These are phyloP conservation scores for Pollimyrus isidori DNA, from an alignment of 2,113 vertebrate species.

Conservation along the genomic window DNA sequence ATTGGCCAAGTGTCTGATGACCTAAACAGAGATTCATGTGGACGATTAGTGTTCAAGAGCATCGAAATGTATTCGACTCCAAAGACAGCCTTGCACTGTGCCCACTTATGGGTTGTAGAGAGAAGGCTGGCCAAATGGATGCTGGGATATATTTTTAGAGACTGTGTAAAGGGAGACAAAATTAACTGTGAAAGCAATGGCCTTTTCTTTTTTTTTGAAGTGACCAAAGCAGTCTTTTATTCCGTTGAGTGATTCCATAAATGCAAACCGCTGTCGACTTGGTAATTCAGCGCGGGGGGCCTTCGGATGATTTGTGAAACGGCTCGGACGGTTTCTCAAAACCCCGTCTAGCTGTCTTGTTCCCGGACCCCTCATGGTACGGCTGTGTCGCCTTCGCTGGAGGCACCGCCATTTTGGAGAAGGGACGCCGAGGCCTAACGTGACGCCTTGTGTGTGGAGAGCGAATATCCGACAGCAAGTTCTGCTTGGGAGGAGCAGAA, in stretches of 20 bases:
- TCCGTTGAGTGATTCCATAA: slow-evolving; percentile 27
- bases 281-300: slow-evolving; percentile 15
- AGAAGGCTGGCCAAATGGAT: slow-evolving; percentile 27
- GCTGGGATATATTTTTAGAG: slow-evolving; percentile 37
- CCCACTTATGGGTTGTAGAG: slow-evolving; percentile 29
- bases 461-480: neutral
- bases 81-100: slow-evolving; percentile 21
- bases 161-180: slow-evolving; percentile 38
- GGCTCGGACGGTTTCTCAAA: slow-evolving; percentile 30
- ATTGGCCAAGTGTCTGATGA: slow-evolving; percentile 42
- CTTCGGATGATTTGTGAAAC: slow-evolving; percentile 22
- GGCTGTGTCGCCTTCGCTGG: slow-evolving; percentile 18
- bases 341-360: slow-evolving; percentile 21
- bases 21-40: slow-evolving; percentile 24
- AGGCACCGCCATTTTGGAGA: neutral
- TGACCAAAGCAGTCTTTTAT: slow-evolving; percentile 24
- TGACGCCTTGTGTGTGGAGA: neutral
- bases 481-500: neutral
- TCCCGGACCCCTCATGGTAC: neutral
- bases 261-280: slow-evolving; percentile 32
- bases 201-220: slow-evolving; percentile 29
- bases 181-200: slow-evolving; percentile 32
- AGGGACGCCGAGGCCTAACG: neutral
- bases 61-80: slow-evolving; percentile 46
- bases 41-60: slow-evolving; percentile 50